A percentile compares a stretch with the other conserved stretches of the same genome.
These are phyloP conservation scores for Heterodera schachtii DNA, from an alignment of 1,140 invertebrate species.

Conservation along the genomic window DNA sequence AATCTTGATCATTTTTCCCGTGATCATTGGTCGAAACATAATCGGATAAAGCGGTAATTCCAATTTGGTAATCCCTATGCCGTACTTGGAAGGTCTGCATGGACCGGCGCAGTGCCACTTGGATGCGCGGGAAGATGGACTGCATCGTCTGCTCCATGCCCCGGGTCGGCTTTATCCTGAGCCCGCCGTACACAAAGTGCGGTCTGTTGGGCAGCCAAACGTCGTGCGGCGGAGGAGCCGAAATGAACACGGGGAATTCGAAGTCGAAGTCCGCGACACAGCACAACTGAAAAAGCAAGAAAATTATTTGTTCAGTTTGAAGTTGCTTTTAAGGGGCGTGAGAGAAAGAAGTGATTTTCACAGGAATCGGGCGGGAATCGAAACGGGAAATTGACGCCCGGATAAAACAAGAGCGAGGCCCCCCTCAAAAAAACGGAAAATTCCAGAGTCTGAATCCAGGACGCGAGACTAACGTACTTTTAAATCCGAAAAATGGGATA, in stretches of 20 bases:
- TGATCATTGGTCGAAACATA: too few species aligned
- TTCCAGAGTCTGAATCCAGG: too few species aligned
- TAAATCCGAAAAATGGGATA: too few species aligned
- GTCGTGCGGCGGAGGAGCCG: constrained; percentile 75
- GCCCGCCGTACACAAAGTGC: constrained; percentile 74
- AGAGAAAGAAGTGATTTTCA: too few species aligned
- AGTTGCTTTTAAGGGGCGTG: too few species aligned
- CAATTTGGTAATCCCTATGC: background rate
- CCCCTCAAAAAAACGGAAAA: too few species aligned
- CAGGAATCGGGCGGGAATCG: too few species aligned
- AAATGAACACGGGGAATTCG: constrained; percentile 81
- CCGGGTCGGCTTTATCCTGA: constrained; percentile 67
- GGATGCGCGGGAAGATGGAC: constrained; percentile 63
- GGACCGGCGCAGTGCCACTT: constrained; percentile 74
- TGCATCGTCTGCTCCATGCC: constrained; percentile 64
- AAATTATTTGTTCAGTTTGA: background rate
- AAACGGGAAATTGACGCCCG: too few species aligned
- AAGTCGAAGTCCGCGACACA: constrained; percentile 79
- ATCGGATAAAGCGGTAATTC: background rate
- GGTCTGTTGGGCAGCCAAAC: constrained; percentile 76
- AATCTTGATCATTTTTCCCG: too few species aligned
- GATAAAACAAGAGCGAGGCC: too few species aligned
- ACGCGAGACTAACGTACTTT: too few species aligned
- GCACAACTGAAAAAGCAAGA: constrained; percentile 69
- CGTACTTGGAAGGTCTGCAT: constrained; percentile 70